Conservation (phyloP, 2,113 vertebrate genomes). For the Capreolus pygargus region DNA sequence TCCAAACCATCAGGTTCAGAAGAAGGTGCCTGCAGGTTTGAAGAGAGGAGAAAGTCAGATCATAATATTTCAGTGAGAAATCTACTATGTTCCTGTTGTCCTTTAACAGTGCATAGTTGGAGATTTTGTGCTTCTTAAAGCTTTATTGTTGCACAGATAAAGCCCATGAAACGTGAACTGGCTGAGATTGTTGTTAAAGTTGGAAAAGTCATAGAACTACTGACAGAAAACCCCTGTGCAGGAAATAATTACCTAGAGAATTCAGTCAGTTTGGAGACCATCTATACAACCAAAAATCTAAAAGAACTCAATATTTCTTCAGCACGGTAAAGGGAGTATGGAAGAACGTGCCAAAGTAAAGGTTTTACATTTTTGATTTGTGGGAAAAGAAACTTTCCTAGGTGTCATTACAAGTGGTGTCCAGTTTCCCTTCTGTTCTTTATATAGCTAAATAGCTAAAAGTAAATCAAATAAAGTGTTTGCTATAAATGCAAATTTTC, state of each 20-base stretch:
- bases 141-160: slow-evolving; percentile 85
- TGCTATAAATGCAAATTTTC: neutral
- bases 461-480: neutral
- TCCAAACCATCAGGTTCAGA: neutral
- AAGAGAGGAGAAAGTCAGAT: slow-evolving; percentile 68
- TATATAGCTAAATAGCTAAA: neutral
- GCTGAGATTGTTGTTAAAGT: slow-evolving; percentile 91
- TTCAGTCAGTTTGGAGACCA: slow-evolving; percentile 77
- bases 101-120: slow-evolving; percentile 87
- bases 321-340: slow-evolving; percentile 54
- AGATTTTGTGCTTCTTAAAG: slow-evolving; percentile 90
- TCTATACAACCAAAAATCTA: slow-evolving; percentile 83
- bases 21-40: neutral
- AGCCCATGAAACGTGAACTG: slow-evolving; percentile 91
- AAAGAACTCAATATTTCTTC: slow-evolving; percentile 85
- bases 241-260: slow-evolving; percentile 85
- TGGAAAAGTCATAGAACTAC: slow-evolving; percentile 87
- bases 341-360: neutral
- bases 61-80: slow-evolving; percentile 92
- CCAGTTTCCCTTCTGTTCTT: neutral
- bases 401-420: neutral
- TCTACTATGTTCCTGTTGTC: slow-evolving; percentile 90
- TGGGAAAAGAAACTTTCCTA: neutral
- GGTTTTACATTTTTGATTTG: slow-evolving; percentile 15
- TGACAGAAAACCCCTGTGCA: slow-evolving; percentile 87